phyloP scores from a whole-genome alignment of 2,113 vertebrate species.

The Proterorhinus semilunaris region DNA sequence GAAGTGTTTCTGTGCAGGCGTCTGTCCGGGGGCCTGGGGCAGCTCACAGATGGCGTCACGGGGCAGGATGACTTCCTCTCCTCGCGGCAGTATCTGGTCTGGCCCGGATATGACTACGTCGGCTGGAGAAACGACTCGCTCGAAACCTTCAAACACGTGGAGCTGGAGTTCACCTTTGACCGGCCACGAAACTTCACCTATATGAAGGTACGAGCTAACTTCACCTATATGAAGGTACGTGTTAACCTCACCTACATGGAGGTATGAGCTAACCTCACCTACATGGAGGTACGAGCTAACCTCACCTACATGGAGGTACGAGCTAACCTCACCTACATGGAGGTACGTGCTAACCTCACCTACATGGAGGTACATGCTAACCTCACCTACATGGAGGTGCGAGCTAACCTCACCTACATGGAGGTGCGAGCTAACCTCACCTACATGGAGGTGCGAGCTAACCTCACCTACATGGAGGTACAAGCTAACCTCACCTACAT shows the following conservation, averaged over 20 bases:
- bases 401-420: no score
- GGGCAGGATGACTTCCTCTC: slow-evolving; percentile 79
- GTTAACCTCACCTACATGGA: no score
- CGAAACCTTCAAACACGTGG: slow-evolving; percentile 66
- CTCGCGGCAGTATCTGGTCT: slow-evolving; percentile 71
- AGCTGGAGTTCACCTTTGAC: slow-evolving; percentile 85
- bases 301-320: no score
- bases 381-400: no score
- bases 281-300: no score
- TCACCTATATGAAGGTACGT: no score
- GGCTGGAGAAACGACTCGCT: slow-evolving; percentile 84
- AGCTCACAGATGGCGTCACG: slow-evolving; percentile 81
- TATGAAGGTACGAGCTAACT: slow-evolving; percentile 76
- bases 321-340: no score
- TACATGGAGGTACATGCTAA: no score
- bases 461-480: no score
- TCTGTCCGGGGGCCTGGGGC: slow-evolving; percentile 78
- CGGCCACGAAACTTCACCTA: slow-evolving; percentile 81
- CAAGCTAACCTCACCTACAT: slow-evolving; percentile 79
- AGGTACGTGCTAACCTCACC: no score
- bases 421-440: no score
- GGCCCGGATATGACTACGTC: slow-evolving; percentile 84
- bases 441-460: slow-evolving; percentile 65
- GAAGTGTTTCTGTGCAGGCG: slow-evolving; percentile 65
- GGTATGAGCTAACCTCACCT: no score